A percentile compares a stretch with the other conserved stretches of the same genome.
Evolutionary conservation across 1,140 invertebrate species (phyloP).

Genomic region (Caenorhabditis latens): DNA sequence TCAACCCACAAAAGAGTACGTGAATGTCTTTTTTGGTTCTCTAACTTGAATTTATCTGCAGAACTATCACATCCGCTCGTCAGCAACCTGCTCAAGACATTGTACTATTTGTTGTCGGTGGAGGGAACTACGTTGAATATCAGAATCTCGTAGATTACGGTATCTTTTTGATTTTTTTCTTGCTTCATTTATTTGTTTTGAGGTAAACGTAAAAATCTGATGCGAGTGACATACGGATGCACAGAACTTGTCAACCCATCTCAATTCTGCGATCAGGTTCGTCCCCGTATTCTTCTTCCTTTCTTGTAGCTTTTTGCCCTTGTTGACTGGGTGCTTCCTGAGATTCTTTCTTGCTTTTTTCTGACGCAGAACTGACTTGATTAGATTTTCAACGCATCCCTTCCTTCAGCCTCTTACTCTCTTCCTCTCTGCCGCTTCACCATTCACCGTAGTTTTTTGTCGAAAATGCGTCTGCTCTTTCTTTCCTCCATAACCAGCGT

Average conservation of each 20-base stretch:
- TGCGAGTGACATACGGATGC: slow-evolving; percentile 92
- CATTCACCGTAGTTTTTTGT: slow-evolving; percentile 29
- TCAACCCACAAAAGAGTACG: slow-evolving; percentile 55
- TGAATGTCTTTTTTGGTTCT: not conserved
- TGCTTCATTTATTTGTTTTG: not conserved
- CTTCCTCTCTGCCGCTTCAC: not conserved
- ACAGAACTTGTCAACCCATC: slow-evolving; percentile 91
- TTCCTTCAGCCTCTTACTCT: not conserved
- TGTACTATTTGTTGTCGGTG: slow-evolving; percentile 94
- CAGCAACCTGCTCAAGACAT: slow-evolving; percentile 73
- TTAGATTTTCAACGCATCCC: slow-evolving; percentile 39
- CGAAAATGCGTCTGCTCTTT: not conserved
- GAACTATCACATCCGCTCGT: slow-evolving; percentile 59
- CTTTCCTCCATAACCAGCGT: slow-evolving; percentile 29
- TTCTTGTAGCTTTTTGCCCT: slow-evolving; percentile 39
- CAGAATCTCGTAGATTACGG: slow-evolving; percentile 86
- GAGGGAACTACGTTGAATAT: slow-evolving; percentile 99
- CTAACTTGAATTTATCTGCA: slow-evolving; percentile 6
- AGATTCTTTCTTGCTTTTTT: not conserved
- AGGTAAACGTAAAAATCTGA: slow-evolving; percentile 83
- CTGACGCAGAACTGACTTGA: slow-evolving; percentile 49
- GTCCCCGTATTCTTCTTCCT: not conserved
- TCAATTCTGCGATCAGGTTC: slow-evolving; percentile 91
- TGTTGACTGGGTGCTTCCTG: slow-evolving; percentile 31
- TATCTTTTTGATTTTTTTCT: not conserved